Evolutionary conservation across 2,113 vertebrate species (phyloP).

Genomic region (Ceyx melanurus): DNA sequence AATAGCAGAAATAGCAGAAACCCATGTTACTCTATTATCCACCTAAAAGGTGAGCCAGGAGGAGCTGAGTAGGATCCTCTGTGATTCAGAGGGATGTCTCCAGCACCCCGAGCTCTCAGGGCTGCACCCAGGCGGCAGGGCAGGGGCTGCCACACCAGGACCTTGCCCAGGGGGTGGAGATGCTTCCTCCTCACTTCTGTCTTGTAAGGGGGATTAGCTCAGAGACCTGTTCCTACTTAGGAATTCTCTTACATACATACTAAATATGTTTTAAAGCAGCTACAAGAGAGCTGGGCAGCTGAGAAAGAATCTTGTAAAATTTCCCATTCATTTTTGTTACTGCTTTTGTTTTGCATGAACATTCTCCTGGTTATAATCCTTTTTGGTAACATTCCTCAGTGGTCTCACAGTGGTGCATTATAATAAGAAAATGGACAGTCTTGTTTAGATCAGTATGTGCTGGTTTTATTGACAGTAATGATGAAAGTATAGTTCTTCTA

Average conservation of each 20-base stretch:
- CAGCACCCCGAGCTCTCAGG: accelerated
- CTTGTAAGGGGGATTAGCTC: background rate
- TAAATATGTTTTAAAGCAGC: background rate
- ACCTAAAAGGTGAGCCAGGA: background rate
- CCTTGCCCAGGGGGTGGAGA: background rate
- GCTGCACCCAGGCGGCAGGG: accelerated
- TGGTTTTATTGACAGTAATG: background rate
- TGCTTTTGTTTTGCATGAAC: background rate
- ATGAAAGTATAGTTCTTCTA: background rate
- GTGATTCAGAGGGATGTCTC: background rate
- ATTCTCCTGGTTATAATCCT: background rate
- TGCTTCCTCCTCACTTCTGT: background rate
- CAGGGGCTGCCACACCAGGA: background rate
- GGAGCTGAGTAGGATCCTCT: accelerated
- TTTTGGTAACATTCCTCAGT: background rate
- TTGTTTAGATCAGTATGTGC: background rate
- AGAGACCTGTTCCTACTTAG: background rate
- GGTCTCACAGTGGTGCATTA: background rate
- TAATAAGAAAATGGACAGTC: background rate
- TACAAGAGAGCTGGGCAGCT: background rate
- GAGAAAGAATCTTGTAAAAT: background rate
- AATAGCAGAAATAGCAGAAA: background rate
- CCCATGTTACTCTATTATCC: accelerated
- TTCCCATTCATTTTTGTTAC: background rate
- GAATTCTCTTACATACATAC: background rate